Evolutionary conservation across 2,797 vertebrate genomes (phyloP).

Genomic region (Malacoraja senta): DNA sequence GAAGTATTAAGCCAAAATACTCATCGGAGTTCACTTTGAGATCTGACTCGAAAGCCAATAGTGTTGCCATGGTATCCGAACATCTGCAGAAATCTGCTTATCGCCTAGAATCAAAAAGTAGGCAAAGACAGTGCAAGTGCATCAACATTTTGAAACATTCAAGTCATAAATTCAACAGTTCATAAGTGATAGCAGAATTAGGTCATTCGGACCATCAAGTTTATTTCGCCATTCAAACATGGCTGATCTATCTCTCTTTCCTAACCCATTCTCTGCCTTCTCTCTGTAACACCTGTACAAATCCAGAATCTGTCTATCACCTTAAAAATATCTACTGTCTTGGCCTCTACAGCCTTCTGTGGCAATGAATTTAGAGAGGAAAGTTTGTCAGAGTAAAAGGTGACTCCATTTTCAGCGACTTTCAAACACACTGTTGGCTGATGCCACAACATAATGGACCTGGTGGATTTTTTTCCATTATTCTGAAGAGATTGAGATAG

Average conservation of each 20-base stretch:
- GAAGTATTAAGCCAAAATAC: not conserved
- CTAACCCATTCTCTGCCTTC: no score
- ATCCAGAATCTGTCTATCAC: no score
- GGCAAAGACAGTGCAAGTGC: not conserved
- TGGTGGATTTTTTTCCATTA: not conserved
- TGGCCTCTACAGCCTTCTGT: no score
- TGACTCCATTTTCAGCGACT: not conserved
- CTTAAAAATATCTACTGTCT: no score
- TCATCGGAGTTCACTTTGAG: not conserved
- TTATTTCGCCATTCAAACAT: no score
- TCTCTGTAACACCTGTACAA: no score
- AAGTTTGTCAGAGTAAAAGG: not conserved
- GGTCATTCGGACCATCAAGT: no score
- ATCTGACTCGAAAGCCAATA: not conserved
- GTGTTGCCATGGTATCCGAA: not conserved
- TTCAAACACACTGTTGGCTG: not conserved
- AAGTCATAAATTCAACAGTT: not conserved
- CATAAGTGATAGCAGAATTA: not conserved
- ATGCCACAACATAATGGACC: not conserved
- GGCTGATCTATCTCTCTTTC: no score
- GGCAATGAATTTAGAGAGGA: not conserved
- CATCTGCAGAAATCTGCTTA: not conserved
- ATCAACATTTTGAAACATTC: not conserved
- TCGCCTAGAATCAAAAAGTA: not conserved
- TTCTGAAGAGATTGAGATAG: not conserved